Evolutionary conservation across 2,113 vertebrate genomes (phyloP).

Genomic region (rat (Rattus norvegicus)): DNA sequence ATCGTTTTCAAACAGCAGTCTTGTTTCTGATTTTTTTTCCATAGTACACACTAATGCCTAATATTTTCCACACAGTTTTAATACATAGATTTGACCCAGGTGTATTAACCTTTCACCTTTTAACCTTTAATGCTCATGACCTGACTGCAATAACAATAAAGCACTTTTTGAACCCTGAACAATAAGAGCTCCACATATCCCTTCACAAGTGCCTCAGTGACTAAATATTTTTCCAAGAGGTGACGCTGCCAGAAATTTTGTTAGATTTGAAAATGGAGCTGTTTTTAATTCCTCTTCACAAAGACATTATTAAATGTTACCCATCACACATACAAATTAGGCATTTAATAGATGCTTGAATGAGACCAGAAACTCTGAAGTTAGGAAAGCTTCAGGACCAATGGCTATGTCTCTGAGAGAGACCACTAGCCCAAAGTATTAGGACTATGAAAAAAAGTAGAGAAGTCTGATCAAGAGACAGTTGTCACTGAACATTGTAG

Average conservation of each 20-base stretch:
- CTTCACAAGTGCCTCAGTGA: slow-evolving; percentile 39
- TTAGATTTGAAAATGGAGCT: not conserved
- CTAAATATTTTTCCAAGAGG: slow-evolving; percentile 37
- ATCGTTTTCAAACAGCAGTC: not conserved
- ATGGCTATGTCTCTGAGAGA: not conserved
- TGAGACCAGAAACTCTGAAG: slow-evolving; percentile 12
- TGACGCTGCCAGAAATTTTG: not conserved
- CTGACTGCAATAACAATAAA: slow-evolving; percentile 64
- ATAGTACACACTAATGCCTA: slow-evolving; percentile 60
- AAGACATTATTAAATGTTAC: slow-evolving; percentile 37
- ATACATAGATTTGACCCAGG: slow-evolving; percentile 71
- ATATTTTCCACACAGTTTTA: slow-evolving; percentile 35
- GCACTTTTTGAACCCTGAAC: slow-evolving; percentile 55
- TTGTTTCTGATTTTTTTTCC: slow-evolving; percentile 40
- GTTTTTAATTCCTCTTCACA: slow-evolving; percentile 32
- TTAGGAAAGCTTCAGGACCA: not conserved
- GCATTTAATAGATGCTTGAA: not conserved
- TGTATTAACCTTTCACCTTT: slow-evolving; percentile 72
- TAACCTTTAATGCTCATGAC: slow-evolving; percentile 70
- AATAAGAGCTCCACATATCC: slow-evolving; percentile 39
- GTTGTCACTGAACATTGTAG: not conserved
- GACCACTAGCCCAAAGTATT: not conserved
- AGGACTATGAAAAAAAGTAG: not conserved
- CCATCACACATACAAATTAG: not conserved
- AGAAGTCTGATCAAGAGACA: not conserved